phyloP scores from a whole-genome alignment of 2,797 vertebrate species.

The Pagetopsis macropterus region DNA sequence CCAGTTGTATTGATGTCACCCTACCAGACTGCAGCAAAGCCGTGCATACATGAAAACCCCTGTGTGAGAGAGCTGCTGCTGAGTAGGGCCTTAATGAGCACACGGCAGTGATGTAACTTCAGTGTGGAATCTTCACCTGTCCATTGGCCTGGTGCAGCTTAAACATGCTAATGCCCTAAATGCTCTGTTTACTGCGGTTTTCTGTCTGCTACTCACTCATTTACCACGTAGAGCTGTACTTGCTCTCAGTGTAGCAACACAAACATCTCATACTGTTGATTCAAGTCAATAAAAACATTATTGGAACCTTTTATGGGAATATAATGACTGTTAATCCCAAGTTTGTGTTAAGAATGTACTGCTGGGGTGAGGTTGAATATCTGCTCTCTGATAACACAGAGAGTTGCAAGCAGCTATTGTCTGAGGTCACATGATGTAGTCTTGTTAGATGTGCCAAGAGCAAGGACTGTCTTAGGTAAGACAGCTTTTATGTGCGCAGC shows the following conservation, averaged over 20 bases:
- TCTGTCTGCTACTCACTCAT: neutral
- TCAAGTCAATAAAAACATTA: neutral
- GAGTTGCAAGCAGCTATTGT: too few relatives aligned
- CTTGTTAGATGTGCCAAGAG: too few relatives aligned
- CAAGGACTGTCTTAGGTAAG: too few relatives aligned
- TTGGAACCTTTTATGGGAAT: neutral
- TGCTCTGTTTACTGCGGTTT: conserved; percentile 46
- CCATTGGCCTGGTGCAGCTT: conserved; percentile 62
- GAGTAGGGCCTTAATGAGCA: neutral
- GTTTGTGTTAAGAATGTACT: neutral
- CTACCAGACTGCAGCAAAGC: too few relatives aligned
- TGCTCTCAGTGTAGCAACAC: neutral
- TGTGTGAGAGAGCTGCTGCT: too few relatives aligned
- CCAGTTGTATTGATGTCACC: too few relatives aligned
- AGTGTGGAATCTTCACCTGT: conserved; percentile 22
- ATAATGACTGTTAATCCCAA: neutral
- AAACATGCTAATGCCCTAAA: conserved; percentile 66
- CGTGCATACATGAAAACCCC: neutral
- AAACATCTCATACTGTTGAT: neutral
- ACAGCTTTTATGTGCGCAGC: too few relatives aligned
- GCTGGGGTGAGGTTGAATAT: neutral
- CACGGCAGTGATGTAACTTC: conserved; percentile 31
- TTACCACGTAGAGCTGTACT: neutral
- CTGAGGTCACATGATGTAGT: too few relatives aligned
- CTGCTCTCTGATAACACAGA: too few relatives aligned